A percentile compares a stretch with the other conserved stretches of the same genome.
phyloP scores from a whole-genome alignment of 2,113 vertebrate species.

The Loxodonta africana region DNA sequence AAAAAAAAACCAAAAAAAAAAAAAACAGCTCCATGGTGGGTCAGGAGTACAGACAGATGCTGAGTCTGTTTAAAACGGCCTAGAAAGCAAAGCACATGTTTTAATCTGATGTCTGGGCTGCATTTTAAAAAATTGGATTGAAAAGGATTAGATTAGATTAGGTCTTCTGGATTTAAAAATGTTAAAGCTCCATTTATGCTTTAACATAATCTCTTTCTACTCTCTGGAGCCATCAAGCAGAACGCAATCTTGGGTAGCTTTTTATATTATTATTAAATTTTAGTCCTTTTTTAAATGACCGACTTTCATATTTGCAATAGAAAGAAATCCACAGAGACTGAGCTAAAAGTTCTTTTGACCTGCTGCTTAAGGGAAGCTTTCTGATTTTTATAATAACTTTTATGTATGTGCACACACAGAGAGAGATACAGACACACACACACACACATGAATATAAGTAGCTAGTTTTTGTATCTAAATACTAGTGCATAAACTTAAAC shows the following conservation, averaged over 20 bases:
- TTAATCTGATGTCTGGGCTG: conserved; percentile 97
- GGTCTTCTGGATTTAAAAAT: conserved; percentile 96
- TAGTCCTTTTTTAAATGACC: conserved; percentile 83
- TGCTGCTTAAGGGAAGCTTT: conserved; percentile 79
- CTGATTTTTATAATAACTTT: conserved; percentile 87
- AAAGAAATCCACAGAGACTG: conserved; percentile 89
- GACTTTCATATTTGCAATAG: conserved; percentile 88
- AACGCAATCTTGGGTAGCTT: conserved; percentile 89
- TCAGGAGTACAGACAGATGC: conserved; percentile 94
- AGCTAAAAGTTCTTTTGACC: conserved; percentile 87
- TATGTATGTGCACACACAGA: conserved; percentile 84
- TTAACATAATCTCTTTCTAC: conserved; percentile 97
- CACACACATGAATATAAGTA: conserved; percentile 86
- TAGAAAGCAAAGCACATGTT: conserved; percentile 93
- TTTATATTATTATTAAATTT: conserved; percentile 91
- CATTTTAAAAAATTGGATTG: conserved; percentile 99
- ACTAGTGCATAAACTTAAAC: conserved; percentile 88
- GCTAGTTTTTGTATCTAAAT: conserved; percentile 87
- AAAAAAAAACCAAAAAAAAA: neutral
- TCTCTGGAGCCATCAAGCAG: conserved; percentile 91
- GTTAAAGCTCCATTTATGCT: conserved; percentile 97
- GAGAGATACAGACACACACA: conserved; percentile 77
- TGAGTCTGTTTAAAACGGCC: conserved; percentile 92
- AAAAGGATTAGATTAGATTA: conserved; percentile 99
- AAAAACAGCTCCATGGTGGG: conserved; percentile 58